Evolutionary conservation across 2,888 invertebrate species (phyloP).

Genomic region (Cataglyphis albicans): DNA sequence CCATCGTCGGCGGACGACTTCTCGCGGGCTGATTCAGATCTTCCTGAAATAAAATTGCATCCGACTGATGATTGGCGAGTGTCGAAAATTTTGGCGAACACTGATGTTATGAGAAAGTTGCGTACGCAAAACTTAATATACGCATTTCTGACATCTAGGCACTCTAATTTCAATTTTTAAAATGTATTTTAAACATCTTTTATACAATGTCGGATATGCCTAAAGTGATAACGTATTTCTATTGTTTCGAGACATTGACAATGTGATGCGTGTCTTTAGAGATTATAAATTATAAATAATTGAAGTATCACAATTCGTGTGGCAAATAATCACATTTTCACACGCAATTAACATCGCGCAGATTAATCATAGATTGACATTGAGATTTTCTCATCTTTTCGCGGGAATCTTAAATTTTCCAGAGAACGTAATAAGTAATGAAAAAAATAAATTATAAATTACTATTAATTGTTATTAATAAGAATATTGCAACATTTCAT

Average conservation of each 20-base stretch:
- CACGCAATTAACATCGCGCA: constrained; percentile 56
- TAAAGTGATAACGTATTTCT: constrained; percentile 7
- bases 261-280: neutral
- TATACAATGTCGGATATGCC: neutral
- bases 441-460: constrained; percentile 6
- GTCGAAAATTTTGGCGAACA: neutral
- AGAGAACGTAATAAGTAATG: constrained; percentile 25
- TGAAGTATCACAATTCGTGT: constrained; percentile 48
- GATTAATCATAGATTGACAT: constrained; percentile 29
- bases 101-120: neutral
- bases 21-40: constrained; percentile 40
- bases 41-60: constrained; percentile 48
- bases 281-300: constrained; percentile 41
- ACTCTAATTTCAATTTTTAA: neutral
- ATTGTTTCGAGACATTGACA: constrained; percentile 2
- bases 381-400: constrained; percentile 8
- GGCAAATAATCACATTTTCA: constrained; percentile 62
- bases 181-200: neutral
- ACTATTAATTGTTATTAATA: constrained; percentile 26
- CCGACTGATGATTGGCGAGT: constrained; percentile 6
- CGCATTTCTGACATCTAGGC: neutral
- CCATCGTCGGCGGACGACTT: constrained; percentile 25
- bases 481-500: neutral
- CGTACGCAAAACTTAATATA: neutral
- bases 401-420: neutral